Percentiles rank a stretch among this genome's conserved stretches.
phyloP scores from a whole-genome alignment of 2,888 invertebrate genomes.

The Gasteruption jaculator region DNA sequence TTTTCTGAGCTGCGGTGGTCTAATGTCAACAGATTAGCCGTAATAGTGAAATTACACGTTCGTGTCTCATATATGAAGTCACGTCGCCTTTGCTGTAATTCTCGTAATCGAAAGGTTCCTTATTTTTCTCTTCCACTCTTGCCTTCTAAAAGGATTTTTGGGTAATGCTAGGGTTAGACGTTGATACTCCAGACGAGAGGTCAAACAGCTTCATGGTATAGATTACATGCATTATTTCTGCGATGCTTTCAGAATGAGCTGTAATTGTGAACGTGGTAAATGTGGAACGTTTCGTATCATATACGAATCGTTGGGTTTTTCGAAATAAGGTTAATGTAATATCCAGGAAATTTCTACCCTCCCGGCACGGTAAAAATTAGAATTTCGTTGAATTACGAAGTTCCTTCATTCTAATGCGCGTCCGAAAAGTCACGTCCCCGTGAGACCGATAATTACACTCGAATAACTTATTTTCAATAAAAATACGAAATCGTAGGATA shows the following conservation, averaged over 20 bases:
- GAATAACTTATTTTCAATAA: too few species aligned
- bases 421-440: too few species aligned
- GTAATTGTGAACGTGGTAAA: too few species aligned
- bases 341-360: background rate
- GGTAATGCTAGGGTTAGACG: constrained; percentile 49
- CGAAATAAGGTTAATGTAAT: background rate
- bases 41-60: constrained; percentile 52
- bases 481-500: too few species aligned
- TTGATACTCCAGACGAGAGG: constrained; percentile 40
- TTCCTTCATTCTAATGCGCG: too few species aligned
- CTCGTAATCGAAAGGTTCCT: constrained; percentile 31
- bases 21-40: constrained; percentile 52
- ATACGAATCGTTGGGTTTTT: background rate
- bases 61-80: constrained; percentile 35
- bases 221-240: constrained; percentile 51
- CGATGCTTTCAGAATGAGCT: too few species aligned
- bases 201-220: constrained; percentile 41
- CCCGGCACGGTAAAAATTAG: background rate
- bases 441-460: too few species aligned
- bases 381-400: too few species aligned
- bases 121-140: constrained; percentile 1
- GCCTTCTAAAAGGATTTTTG: constrained; percentile 36
- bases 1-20: constrained; percentile 35
- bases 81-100: constrained; percentile 36
- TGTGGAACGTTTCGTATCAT: too few species aligned